These are phyloP conservation scores for Anser cygnoides DNA, from an alignment of 2,113 vertebrate species.

Conservation along the genomic window DNA sequence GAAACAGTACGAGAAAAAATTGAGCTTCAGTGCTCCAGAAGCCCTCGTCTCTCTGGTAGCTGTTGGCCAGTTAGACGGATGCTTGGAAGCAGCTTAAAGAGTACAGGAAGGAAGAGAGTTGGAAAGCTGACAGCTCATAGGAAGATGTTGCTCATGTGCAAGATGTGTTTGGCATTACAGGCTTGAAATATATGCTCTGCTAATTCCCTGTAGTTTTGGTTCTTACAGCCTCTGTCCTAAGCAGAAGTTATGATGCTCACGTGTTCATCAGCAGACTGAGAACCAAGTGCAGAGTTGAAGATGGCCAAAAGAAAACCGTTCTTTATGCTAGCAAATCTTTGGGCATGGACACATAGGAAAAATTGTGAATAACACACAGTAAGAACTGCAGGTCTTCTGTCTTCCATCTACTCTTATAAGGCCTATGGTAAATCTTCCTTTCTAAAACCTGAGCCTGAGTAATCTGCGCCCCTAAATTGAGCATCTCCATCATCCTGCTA, in stretches of 20 bases:
- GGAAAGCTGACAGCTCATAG: neutral
- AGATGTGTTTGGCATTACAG: neutral
- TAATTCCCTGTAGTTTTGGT: neutral
- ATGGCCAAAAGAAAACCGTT: neutral
- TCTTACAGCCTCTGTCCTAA: neutral
- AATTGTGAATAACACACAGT: neutral
- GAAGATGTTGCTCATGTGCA: neutral
- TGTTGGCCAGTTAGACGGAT: neutral
- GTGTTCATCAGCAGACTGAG: neutral
- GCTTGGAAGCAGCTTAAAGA: neutral
- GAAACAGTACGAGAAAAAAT: neutral
- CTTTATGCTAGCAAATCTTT: neutral
- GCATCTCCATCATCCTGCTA: neutral
- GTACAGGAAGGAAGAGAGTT: neutral
- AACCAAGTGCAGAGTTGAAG: neutral
- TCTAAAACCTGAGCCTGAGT: neutral
- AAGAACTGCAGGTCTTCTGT: neutral
- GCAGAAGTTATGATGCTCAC: neutral
- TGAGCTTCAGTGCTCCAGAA: neutral
- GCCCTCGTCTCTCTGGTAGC: neutral
- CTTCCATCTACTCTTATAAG: neutral
- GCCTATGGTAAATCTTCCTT: neutral
- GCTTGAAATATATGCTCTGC: neutral
- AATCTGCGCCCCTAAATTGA: rapidly evolving
- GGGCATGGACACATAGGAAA: neutral